Conservation (phyloP, 35 echinoderm and acorn worm genomes). For the Lytechinus pictus region DNA sequence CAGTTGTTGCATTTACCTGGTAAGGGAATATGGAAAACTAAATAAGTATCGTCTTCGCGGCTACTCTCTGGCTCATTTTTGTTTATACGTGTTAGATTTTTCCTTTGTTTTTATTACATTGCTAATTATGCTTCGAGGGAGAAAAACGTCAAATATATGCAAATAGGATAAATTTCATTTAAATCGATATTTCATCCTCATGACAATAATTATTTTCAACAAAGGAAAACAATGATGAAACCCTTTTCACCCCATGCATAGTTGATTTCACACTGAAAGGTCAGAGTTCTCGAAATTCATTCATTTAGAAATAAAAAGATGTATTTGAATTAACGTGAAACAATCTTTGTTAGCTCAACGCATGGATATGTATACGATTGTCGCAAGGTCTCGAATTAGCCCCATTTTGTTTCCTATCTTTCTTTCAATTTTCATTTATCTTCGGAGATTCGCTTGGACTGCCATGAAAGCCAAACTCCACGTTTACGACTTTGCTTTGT, state of each 20-base stretch:
- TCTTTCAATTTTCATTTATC: background rate
- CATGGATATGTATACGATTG: background rate
- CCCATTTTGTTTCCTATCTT: background rate
- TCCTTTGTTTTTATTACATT: too few relatives aligned
- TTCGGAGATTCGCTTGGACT: background rate
- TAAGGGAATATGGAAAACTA: too few relatives aligned
- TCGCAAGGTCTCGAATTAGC: background rate
- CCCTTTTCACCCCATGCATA: background rate
- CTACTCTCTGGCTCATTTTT: too few relatives aligned
- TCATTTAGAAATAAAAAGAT: too few relatives aligned
- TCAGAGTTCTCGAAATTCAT: background rate
- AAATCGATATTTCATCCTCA: too few relatives aligned
- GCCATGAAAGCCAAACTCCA: background rate
- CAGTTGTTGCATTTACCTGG: too few relatives aligned
- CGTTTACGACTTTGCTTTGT: constrained; percentile 17
- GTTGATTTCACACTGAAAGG: background rate
- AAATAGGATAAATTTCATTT: too few relatives aligned
- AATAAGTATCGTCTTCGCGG: too few relatives aligned
- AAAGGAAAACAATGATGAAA: background rate
- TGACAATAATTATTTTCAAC: background rate
- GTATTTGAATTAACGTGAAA: background rate
- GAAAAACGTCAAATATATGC: background rate
- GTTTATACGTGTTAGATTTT: too few relatives aligned
- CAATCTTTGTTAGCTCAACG: background rate
- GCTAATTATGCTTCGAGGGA: too few relatives aligned